Conservation (phyloP, 2,888 invertebrate species). For the Lasiommata megera region DNA sequence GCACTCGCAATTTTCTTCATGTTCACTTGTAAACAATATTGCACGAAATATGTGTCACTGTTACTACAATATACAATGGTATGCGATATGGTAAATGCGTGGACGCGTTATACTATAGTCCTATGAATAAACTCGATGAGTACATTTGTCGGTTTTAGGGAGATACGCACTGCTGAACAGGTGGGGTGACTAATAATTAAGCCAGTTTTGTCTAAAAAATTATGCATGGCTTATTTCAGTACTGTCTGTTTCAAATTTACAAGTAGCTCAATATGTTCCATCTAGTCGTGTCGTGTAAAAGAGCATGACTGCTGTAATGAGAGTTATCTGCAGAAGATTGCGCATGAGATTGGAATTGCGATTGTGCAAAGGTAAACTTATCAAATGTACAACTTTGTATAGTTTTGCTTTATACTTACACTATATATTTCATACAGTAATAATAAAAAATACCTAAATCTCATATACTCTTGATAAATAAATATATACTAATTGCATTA, state of each 20-base stretch:
- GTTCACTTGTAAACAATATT: slow-evolving; percentile 43
- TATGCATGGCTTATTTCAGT: slow-evolving; percentile 45
- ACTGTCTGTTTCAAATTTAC: background rate
- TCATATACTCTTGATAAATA: too few species aligned
- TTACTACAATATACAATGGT: slow-evolving; percentile 21
- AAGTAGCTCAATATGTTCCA: background rate
- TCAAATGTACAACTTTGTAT: too few species aligned
- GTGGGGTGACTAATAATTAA: slow-evolving; percentile 81
- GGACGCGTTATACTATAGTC: slow-evolving; percentile 44
- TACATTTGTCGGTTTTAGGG: slow-evolving; percentile 77
- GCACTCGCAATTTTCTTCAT: slow-evolving; percentile 76
- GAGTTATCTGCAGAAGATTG: too few species aligned
- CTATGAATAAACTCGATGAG: slow-evolving; percentile 68
- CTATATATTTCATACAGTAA: too few species aligned
- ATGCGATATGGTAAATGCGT: slow-evolving; percentile 40
- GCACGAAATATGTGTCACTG: slow-evolving; percentile 19
- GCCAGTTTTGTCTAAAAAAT: slow-evolving; percentile 72
- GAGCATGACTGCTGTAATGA: too few species aligned
- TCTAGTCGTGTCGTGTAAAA: too few species aligned
- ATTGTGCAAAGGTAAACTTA: background rate
- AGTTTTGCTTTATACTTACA: too few species aligned
- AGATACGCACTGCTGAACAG: slow-evolving; percentile 78
- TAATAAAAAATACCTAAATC: too few species aligned
- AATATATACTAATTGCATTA: too few species aligned
- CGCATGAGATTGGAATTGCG: too few species aligned